These are phyloP conservation scores for Anguilla megastoma DNA, from an alignment of 2,797 vertebrate species.

Conservation along the genomic window DNA sequence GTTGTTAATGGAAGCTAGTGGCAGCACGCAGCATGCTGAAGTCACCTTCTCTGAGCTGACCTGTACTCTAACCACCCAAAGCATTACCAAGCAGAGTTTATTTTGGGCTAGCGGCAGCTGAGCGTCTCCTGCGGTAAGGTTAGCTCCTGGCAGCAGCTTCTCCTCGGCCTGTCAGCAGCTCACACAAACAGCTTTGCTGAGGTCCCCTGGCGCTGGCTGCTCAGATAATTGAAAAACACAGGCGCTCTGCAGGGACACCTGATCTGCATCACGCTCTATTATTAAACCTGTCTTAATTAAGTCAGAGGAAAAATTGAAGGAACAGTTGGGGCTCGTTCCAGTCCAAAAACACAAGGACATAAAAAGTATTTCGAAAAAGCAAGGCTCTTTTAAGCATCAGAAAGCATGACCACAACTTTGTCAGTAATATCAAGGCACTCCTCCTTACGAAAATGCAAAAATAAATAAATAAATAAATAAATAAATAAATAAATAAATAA, in stretches of 20 bases:
- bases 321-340: not conserved
- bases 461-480: not conserved
- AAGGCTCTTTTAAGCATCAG: not conserved
- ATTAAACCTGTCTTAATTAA: conserved; percentile 34
- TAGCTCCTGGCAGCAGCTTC: not conserved
- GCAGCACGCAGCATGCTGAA: not conserved
- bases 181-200: not conserved
- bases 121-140: not conserved
- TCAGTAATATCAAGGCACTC: not conserved
- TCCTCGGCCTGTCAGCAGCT: not conserved
- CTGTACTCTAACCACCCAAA: not conserved
- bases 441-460: not conserved
- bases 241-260: not conserved
- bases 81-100: not conserved
- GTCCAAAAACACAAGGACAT: not conserved
- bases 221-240: conserved; percentile 33
- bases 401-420: not conserved
- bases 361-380: not conserved
- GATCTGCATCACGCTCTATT: conserved; percentile 23
- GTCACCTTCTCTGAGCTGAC: not conserved
- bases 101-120: not conserved
- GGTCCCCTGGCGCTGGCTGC: not conserved
- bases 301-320: not conserved
- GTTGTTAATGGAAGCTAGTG: not conserved
- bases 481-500: no score